These are phyloP conservation scores for Choloepus hoffmanni DNA, from an alignment of 2,113 vertebrate genomes.

Conservation along the genomic window DNA sequence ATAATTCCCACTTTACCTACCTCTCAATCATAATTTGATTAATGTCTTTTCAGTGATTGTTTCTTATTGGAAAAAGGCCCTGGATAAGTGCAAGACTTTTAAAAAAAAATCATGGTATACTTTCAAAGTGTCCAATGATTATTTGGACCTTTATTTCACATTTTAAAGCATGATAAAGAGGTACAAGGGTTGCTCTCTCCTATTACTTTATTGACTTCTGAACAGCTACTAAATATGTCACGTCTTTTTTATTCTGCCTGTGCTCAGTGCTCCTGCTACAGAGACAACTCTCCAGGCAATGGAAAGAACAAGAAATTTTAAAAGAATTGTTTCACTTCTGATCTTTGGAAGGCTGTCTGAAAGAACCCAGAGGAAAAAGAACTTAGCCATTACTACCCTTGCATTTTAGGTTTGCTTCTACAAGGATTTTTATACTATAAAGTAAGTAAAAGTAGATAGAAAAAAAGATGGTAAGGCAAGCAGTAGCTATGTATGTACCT, in stretches of 20 bases:
- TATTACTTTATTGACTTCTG: neutral
- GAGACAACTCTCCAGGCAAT: neutral
- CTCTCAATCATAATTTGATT: neutral
- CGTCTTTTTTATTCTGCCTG: neutral
- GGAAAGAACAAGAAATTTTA: neutral
- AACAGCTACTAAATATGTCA: neutral
- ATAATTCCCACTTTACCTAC: neutral
- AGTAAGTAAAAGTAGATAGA: neutral
- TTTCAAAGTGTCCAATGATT: neutral
- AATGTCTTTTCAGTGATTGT: neutral
- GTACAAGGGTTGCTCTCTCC: neutral
- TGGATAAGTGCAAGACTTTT: neutral
- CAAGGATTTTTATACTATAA: neutral
- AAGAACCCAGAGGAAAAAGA: neutral
- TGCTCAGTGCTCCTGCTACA: neutral
- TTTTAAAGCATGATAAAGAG: neutral
- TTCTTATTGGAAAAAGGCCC: neutral
- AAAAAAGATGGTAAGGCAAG: neutral
- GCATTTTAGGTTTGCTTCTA: neutral
- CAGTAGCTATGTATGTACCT: neutral
- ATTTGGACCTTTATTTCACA: neutral
- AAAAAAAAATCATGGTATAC: neutral
- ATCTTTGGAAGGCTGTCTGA: neutral
- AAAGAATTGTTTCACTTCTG: neutral
- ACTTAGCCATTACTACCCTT: neutral